Base-by-base conservation (phyloP, 2,888 invertebrate genomes). In the Hirtodrosophila confusa region DNA sequence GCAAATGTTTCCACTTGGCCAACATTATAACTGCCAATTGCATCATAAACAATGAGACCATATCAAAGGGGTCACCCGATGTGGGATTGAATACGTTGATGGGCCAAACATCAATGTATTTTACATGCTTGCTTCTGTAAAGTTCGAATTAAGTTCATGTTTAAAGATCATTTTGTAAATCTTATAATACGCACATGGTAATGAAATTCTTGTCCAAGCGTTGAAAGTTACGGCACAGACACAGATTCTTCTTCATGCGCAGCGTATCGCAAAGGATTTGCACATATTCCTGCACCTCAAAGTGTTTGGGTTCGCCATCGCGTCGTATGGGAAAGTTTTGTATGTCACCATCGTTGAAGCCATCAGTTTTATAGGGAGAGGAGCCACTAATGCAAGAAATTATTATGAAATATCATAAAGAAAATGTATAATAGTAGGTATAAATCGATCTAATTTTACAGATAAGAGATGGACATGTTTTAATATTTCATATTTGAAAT, bases 71-170 rank as follows among this genome's bases (percentile, higher is more conserved):
- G 92, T 94, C 96, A 88, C 93, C 95, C 90, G 94, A 94, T 64
- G 92, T 94, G 68, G 95, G 97, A 86, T 94, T 93, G 74, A 98
- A 94, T 75, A 98, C 95, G 90, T 99, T 98, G 1, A 98, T 95
- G 1, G 99, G 97, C 99, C 99, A 99, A 4, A 99, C 98, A 92
- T 99, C 99, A 61, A 99, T 97, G 92, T 95, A 97, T 75, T 94
- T 94, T 27, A 95, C 93, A 53, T 93, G 91, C 71, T 91, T 91
- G 77, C 91, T 91, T 58, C 91, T 90, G 64, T 27, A 57, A 50
- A 33, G 24, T 11, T 3, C 1, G 0, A 36, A 41, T 12, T 29
- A 1, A 17, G 17, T 17, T 17, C 1, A 17, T 8, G 2, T 39
- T 44, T 6, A 10, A 0, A 5, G 4, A 6, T 6, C 27, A 27